Evolutionary conservation across 2,113 vertebrate species (phyloP).

Genomic region (Paralichthys olivaceus): DNA sequence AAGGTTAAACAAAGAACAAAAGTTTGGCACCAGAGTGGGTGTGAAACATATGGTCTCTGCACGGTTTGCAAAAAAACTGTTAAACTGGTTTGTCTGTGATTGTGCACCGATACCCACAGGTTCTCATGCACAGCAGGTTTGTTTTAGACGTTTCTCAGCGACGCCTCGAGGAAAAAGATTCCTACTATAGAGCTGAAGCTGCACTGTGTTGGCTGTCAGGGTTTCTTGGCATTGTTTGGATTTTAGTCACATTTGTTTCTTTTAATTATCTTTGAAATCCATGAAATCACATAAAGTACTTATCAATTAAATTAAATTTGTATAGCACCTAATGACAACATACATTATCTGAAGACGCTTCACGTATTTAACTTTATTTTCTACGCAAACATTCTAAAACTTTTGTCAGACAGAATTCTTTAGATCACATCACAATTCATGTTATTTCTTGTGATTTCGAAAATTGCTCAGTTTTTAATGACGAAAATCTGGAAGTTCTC

Average conservation of each 20-base stretch:
- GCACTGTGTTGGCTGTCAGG: neutral
- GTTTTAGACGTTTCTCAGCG: neutral
- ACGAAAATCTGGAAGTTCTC: neutral
- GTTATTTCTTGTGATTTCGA: neutral
- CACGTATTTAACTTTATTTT: no score
- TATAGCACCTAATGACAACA: no score
- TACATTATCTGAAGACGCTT: no score
- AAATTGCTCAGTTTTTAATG: no score
- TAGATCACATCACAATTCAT: no score
- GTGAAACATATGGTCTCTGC: conserved; percentile 52
- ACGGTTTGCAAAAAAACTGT: conserved; percentile 32
- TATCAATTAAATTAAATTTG: no score
- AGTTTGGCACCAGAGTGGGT: conserved; percentile 44
- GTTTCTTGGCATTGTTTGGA: neutral
- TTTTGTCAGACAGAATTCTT: no score
- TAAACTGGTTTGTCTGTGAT: conserved; percentile 51
- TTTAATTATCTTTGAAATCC: neutral
- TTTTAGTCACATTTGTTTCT: neutral
- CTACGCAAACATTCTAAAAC: no score
- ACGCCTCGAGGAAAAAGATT: no score
- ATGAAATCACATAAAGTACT: no score
- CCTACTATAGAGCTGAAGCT: neutral
- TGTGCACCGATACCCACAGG: neutral
- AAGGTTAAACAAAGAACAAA: conserved; percentile 55
- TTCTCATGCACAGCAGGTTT: neutral